phyloP scores from a whole-genome alignment of 2,113 vertebrate genomes.

The Apteryx owenii region DNA sequence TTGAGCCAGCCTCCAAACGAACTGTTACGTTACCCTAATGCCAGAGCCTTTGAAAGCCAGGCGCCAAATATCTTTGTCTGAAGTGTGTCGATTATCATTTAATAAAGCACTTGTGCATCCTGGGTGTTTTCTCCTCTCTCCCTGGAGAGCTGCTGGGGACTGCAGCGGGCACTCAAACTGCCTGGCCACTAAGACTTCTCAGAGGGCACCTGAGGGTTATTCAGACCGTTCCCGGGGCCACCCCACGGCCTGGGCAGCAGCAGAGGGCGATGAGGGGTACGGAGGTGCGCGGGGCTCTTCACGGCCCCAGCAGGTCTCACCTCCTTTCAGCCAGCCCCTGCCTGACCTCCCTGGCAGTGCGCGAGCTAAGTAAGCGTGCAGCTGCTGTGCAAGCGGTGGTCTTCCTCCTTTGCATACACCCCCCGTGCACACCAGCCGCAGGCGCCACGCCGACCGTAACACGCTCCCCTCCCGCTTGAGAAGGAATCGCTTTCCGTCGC shows the following conservation, averaged over 20 bases:
- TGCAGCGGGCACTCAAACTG: fast-evolving
- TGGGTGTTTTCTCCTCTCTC: background rate
- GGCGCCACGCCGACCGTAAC: fast-evolving
- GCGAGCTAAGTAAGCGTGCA: no score
- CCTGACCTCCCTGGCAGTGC: background rate
- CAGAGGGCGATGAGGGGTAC: background rate
- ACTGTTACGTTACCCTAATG: fast-evolving
- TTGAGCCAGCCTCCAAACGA: background rate
- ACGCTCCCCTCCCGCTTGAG: fast-evolving
- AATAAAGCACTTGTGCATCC: no score
- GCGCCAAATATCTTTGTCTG: background rate
- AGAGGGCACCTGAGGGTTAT: background rate
- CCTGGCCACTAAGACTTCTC: background rate
- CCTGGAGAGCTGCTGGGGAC: background rate
- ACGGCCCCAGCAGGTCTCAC: background rate
- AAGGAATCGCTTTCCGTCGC: fast-evolving
- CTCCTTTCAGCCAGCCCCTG: background rate
- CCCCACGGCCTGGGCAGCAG: background rate
- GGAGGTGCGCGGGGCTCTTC: background rate
- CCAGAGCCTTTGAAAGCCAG: fast-evolving
- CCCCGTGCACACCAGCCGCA: background rate
- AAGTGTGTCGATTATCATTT: no score
- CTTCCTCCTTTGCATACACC: background rate
- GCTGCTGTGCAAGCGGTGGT: fast-evolving
- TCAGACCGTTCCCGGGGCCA: fast-evolving